Evolutionary conservation across 2,888 invertebrate species (phyloP).

Genomic region (Drosophila mercatorum): DNA sequence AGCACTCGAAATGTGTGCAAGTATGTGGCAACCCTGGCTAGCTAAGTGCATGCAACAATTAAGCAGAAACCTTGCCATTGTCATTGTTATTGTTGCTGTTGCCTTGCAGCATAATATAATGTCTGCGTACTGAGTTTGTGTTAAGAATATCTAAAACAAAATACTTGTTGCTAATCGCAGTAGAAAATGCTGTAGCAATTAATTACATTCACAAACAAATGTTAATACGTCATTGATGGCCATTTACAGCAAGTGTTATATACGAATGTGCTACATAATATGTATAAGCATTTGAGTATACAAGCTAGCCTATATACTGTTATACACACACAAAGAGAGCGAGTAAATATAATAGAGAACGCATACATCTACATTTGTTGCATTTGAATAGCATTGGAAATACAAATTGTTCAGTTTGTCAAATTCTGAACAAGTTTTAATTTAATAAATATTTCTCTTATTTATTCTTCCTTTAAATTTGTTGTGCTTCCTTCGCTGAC

Average conservation of each 20-base stretch:
- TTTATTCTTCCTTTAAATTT: slow-evolving; percentile 20
- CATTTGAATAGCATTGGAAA: slow-evolving; percentile 28
- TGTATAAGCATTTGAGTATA: slow-evolving; percentile 20
- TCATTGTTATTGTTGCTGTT: slow-evolving; percentile 44
- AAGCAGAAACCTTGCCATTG: slow-evolving; percentile 55
- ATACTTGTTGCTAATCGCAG: slow-evolving; percentile 46
- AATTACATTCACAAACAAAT: background rate
- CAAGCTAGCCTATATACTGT: slow-evolving; percentile 46
- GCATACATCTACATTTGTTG: slow-evolving; percentile 21
- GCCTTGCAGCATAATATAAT: slow-evolving; percentile 28
- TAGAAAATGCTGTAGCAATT: slow-evolving; percentile 18
- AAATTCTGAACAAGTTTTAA: background rate
- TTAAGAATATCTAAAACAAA: background rate
- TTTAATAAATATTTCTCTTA: slow-evolving; percentile 12
- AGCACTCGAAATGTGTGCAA: slow-evolving; percentile 18
- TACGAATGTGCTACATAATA: slow-evolving; percentile 2
- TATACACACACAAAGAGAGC: slow-evolving; percentile 52
- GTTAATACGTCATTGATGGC: slow-evolving; percentile 19
- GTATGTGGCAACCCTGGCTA: slow-evolving; percentile 46
- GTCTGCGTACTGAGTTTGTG: slow-evolving; percentile 2
- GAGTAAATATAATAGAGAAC: slow-evolving; percentile 28
- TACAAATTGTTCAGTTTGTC: background rate
- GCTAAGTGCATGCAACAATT: slow-evolving; percentile 62
- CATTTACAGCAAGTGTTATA: slow-evolving; percentile 60
- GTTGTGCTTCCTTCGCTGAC: slow-evolving; percentile 28